These are phyloP conservation scores for Zelostemma sp. DNA, from an alignment of 1,140 invertebrate species.

Conservation along the genomic window DNA sequence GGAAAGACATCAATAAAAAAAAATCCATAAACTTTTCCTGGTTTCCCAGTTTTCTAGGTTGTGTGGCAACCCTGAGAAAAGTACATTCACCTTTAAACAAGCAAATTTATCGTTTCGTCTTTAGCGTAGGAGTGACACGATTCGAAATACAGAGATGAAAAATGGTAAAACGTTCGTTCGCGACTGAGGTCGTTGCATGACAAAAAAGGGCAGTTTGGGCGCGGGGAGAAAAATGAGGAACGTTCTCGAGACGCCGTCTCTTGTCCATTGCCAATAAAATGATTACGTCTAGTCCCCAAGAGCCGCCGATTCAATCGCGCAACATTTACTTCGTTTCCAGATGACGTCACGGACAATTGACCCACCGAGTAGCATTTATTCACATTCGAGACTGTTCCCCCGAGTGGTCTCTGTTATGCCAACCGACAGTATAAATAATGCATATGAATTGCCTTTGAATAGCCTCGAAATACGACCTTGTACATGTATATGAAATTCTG, in stretches of 20 bases:
- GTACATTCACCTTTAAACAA: no score
- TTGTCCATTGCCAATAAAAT: slow-evolving; percentile 29
- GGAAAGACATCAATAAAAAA: no score
- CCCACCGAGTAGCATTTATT: slow-evolving; percentile 53
- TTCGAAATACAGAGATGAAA: neutral
- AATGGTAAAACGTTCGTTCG: no score
- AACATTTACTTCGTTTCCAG: slow-evolving; percentile 33
- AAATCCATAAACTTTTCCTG: no score
- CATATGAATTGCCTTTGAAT: slow-evolving; percentile 34
- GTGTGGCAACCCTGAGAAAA: no score
- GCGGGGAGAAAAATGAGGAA: no score
- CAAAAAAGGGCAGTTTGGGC: no score
- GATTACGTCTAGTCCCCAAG: slow-evolving; percentile 8
- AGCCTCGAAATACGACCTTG: slow-evolving; percentile 38
- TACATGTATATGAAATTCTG: no score
- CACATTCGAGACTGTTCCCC: slow-evolving; percentile 50
- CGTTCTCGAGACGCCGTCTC: no score
- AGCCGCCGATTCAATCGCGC: slow-evolving; percentile 23
- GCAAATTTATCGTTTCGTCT: no score
- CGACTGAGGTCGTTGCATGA: neutral
- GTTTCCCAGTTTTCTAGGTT: no score
- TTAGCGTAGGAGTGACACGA: no score
- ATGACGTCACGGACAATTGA: slow-evolving; percentile 58
- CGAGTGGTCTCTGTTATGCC: slow-evolving; percentile 39
- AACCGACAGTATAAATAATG: slow-evolving; percentile 42